A percentile compares a stretch with the other conserved stretches of the same genome.
These are phyloP conservation scores for Haliclona indistincta DNA, from an alignment of 37 sponge, comb jelly and placozoan species.

Conservation along the genomic window DNA sequence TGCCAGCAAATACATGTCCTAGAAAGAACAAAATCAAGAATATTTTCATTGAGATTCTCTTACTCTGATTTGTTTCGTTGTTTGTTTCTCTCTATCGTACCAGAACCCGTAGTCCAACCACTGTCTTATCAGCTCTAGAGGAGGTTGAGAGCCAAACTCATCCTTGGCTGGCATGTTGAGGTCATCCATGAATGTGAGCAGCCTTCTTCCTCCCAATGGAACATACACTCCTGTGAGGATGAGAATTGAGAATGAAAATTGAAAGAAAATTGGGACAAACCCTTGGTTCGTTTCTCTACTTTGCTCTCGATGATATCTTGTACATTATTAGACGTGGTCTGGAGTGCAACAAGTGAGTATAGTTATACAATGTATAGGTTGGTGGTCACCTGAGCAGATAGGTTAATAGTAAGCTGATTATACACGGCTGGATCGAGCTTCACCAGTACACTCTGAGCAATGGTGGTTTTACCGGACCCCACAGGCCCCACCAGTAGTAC, in stretches of 20 bases:
- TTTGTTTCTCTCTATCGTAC: slow-evolving; percentile 95
- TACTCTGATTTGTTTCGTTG: slow-evolving; percentile 83
- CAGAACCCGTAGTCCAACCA: slow-evolving; percentile 99
- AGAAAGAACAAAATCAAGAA: not conserved
- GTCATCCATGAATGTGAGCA: slow-evolving; percentile 97
- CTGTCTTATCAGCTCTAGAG: slow-evolving; percentile 93
- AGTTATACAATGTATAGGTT: not conserved
- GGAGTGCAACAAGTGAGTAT: not conserved
- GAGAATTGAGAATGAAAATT: too few species aligned
- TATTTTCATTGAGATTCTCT: not conserved
- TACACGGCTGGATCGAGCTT: slow-evolving; percentile 80
- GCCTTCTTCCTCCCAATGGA: slow-evolving; percentile 96
- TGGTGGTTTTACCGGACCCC: slow-evolving; percentile 97
- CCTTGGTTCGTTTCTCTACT: slow-evolving; percentile 99
- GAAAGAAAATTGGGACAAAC: slow-evolving; percentile 7
- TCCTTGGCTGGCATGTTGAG: slow-evolving; percentile 99
- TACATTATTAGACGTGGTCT: slow-evolving; percentile 97
- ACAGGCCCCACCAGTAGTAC: slow-evolving; percentile 95
- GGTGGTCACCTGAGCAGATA: slow-evolving; percentile 95
- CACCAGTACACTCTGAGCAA: slow-evolving; percentile 88
- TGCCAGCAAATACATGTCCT: slow-evolving; percentile 95
- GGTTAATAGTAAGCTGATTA: slow-evolving; percentile 89
- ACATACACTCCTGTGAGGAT: slow-evolving; percentile 82
- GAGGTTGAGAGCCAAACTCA: slow-evolving; percentile 97
- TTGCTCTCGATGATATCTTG: slow-evolving; percentile 99